Base-by-base conservation (phyloP, 1,140 invertebrate species). In the Parapsyche elsis region DNA sequence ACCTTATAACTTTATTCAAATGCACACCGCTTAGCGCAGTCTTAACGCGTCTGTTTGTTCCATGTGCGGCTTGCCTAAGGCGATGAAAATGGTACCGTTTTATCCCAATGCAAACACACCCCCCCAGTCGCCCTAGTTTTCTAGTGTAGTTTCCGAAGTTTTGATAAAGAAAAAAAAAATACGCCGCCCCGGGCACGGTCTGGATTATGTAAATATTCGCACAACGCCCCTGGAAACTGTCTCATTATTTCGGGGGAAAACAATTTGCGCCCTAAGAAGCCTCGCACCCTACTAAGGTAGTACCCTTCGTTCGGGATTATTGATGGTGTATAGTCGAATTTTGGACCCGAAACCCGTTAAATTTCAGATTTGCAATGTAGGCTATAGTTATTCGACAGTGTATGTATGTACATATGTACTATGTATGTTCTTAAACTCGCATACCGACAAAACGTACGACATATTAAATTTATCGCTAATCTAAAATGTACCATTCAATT, bases 141-240 rank as follows among this genome's bases (percentile, higher is more conserved):
- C 30, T 1, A 38, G 30, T 38, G 1, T 38, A 38, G 30, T 38
- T 38, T 38, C 30, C 30, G 7, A 38, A 38, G 30, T 38, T 38
- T 38, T 38, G 2, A 38, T 38, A 38, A 38, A 38, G 7, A 38
- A 38, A 38, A 38, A 38, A 38, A 38, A 4, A 38, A 38, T 7
- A 38, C 30, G 2, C 30, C 30, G 30, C 30, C 30, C 30, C 2
- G 30, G 30, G 30, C 30, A 38, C 30, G 30, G 26, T 46, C 9
- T 19, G 78, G 78, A 82, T 80, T 80, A 82, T 80, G 81, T 80
- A 82, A 82, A 82, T 82, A 82, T 80, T 80, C 81, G 30, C 81
- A 81, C 77, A 81, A 70, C 80, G 44, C 76, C 75, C 61, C 38
- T 45, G 44, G 75, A 24, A 78, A 80, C 81, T 82, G 81, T 80